Conservation (phyloP, 2,888 invertebrate genomes). For the Heteromyza rotundicornis region DNA sequence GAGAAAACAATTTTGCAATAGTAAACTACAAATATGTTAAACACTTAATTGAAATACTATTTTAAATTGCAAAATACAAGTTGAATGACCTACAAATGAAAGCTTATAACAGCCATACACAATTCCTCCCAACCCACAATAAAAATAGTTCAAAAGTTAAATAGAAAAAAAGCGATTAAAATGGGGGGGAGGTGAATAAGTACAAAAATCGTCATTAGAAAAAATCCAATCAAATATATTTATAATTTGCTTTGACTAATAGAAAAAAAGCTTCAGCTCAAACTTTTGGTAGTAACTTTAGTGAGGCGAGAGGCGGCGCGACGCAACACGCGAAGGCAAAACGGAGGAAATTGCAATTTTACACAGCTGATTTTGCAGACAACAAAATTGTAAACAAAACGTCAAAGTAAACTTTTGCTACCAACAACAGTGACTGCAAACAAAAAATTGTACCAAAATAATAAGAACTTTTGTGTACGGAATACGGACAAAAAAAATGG, state of each 20-base stretch:
- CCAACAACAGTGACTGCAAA: not conserved
- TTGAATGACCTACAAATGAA: too few relatives aligned
- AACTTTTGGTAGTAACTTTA: not conserved
- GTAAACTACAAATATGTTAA: too few relatives aligned
- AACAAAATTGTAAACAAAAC: not conserved
- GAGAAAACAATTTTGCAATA: too few relatives aligned
- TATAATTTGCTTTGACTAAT: too few relatives aligned
- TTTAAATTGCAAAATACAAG: too few relatives aligned
- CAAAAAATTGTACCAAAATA: not conserved
- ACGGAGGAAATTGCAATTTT: not conserved
- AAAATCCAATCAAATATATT: not conserved
- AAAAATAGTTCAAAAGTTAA: too few relatives aligned
- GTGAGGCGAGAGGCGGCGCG: not conserved
- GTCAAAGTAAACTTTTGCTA: not conserved
- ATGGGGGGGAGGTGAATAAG: too few relatives aligned
- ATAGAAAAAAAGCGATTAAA: too few relatives aligned
- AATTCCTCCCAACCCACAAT: too few relatives aligned
- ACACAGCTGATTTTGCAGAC: not conserved
- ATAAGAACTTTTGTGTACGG: not conserved
- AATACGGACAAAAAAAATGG: not conserved
- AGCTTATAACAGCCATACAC: too few relatives aligned
- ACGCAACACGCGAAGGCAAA: not conserved
- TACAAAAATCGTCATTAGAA: too few relatives aligned
- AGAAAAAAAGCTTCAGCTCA: not conserved
- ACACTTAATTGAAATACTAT: too few relatives aligned